phyloP scores from a whole-genome alignment of 35 echinoderm and acorn worm genomes.

The Diadema setosum region DNA sequence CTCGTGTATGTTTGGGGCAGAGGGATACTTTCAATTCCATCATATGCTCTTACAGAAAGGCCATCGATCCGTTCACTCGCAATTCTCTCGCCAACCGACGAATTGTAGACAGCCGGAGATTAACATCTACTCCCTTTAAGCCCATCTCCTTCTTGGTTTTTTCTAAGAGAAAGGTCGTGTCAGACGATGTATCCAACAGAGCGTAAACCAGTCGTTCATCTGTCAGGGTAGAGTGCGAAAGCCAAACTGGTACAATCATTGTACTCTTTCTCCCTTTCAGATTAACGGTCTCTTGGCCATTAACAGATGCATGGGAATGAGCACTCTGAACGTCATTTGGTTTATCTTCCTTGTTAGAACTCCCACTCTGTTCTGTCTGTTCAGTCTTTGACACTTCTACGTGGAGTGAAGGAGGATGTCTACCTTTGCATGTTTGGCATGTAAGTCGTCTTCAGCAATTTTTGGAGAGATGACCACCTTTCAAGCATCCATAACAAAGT shows the following conservation, averaged over 20 bases:
- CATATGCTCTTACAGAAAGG: neutral
- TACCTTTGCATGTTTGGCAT: conserved; percentile 10
- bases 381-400: neutral
- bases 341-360: neutral
- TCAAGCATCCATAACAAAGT: conserved; percentile 70
- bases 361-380: too few relatives aligned
- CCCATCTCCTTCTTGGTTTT: neutral
- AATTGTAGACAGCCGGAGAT: neutral
- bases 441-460: conserved; percentile 18
- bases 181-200: conserved; percentile 1
- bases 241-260: neutral
- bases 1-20: neutral
- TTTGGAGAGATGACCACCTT: conserved; percentile 35
- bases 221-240: neutral
- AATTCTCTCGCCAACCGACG: neutral
- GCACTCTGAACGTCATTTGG: neutral
- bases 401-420: conserved; percentile 60
- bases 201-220: neutral
- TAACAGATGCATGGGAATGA: neutral
- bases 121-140: neutral
- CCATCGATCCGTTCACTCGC: neutral
- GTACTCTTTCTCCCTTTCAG: neutral
- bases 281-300: neutral
- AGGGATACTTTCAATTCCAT: neutral
- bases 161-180: neutral